phyloP scores from a whole-genome alignment of 1,140 invertebrate species.

The Drosophila willistoni region DNA sequence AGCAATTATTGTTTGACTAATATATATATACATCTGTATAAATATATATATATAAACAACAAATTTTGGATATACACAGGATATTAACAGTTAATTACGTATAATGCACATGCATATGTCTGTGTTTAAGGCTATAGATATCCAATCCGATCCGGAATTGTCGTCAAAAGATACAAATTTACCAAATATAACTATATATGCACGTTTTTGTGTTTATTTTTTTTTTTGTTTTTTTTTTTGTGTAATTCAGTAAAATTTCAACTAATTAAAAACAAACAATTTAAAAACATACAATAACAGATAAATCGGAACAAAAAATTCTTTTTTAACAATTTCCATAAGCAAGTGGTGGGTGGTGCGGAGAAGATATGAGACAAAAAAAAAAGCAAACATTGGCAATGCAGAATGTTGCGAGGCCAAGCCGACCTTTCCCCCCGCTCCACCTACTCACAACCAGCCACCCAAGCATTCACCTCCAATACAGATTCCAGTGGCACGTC shows the following conservation, averaged over 20 bases:
- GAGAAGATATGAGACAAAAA: not conserved
- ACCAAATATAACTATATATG: not conserved
- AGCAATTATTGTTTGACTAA: too few relatives aligned
- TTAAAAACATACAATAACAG: not conserved
- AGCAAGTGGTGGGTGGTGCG: not conserved
- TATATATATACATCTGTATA: not conserved
- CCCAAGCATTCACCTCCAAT: not conserved
- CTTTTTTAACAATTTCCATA: not conserved
- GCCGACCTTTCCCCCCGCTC: not conserved
- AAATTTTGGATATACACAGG: slow-evolving; percentile 6
- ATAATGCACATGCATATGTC: slow-evolving; percentile 3
- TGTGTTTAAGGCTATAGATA: not conserved
- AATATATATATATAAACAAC: not conserved
- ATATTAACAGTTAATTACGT: slow-evolving; percentile 9
- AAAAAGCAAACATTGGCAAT: slow-evolving; percentile 2
- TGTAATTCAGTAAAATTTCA: not conserved
- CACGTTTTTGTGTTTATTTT: not conserved
- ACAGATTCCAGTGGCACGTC: slow-evolving; percentile 18
- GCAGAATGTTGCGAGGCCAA: not conserved
- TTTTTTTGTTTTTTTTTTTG: not conserved
- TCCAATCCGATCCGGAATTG: not conserved
- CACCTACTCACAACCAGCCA: not conserved
- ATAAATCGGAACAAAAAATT: not conserved
- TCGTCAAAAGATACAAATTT: slow-evolving; percentile 1
- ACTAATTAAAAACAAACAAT: not conserved